Conservation (phyloP, 2,113 vertebrate species). For the Ailuropoda melanoleuca region DNA sequence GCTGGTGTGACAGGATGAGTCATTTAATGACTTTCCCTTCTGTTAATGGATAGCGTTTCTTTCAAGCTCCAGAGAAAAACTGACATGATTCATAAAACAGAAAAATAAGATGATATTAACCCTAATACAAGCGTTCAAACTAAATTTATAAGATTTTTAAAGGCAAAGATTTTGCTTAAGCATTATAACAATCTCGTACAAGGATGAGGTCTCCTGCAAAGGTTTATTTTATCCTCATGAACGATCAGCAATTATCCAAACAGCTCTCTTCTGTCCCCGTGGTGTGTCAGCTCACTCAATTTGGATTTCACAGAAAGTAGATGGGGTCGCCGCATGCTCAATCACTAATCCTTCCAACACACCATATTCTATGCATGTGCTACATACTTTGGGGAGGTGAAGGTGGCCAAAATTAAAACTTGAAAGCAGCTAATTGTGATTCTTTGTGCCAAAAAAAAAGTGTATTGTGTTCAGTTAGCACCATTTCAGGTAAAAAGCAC, state of each 20-base stretch:
- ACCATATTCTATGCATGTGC: fast-evolving
- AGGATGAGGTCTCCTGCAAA: not conserved
- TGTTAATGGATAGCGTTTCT: not conserved
- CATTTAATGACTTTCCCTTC: not conserved
- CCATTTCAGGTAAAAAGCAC: not conserved
- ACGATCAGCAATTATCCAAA: slow-evolving; percentile 35
- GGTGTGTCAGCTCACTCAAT: not conserved
- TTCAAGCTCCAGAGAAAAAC: slow-evolving; percentile 61
- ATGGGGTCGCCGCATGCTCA: fast-evolving
- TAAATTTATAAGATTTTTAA: slow-evolving; percentile 55
- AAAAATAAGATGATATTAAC: slow-evolving; percentile 59
- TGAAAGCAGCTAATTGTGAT: not conserved
- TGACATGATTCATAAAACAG: slow-evolving; percentile 66
- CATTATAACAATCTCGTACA: not conserved
- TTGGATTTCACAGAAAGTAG: not conserved
- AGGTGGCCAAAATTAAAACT: not conserved
- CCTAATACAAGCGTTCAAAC: slow-evolving; percentile 17
- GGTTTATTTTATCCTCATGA: slow-evolving; percentile 16
- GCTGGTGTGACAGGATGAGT: not conserved
- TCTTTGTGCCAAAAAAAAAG: not conserved
- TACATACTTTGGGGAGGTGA: not conserved
- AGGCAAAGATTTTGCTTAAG: slow-evolving; percentile 28
- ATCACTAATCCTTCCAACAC: not conserved
- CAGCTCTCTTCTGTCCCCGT: not conserved
- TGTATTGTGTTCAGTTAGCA: not conserved